Evolutionary conservation across 2,888 invertebrate genomes (phyloP).

Genomic region (Gasteruption jaculator): DNA sequence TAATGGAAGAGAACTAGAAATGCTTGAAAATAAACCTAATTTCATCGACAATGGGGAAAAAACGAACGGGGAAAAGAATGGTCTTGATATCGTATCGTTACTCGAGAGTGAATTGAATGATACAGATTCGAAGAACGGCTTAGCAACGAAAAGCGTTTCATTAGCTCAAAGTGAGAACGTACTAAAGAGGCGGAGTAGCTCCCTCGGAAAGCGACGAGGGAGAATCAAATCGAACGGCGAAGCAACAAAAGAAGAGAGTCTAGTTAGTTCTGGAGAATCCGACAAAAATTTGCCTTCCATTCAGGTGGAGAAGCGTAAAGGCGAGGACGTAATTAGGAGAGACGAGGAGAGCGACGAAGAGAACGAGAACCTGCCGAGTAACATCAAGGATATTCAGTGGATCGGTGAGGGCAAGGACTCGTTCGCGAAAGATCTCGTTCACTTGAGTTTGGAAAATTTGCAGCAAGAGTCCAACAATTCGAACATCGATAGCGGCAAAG

Average conservation of each 20-base stretch:
- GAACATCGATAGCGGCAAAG: constrained; percentile 47
- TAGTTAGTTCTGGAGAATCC: not conserved
- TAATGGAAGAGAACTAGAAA: constrained; percentile 11
- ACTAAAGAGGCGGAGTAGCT: constrained; percentile 1
- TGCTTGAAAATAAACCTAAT: not conserved
- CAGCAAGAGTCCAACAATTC: constrained; percentile 45
- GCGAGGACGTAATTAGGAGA: not conserved
- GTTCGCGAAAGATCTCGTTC: not conserved
- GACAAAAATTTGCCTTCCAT: not conserved
- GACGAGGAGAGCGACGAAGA: constrained; percentile 3
- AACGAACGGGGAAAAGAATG: constrained; percentile 7
- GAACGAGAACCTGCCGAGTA: not conserved
- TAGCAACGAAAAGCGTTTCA: not conserved
- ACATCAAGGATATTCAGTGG: not conserved
- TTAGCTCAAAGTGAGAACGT: not conserved
- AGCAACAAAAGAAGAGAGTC: too few relatives aligned
- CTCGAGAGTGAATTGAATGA: constrained; percentile 15
- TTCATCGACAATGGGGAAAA: constrained; percentile 13
- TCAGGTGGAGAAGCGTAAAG: not conserved
- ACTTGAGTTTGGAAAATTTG: constrained; percentile 33
- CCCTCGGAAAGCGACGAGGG: constrained; percentile 28
- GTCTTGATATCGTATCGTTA: constrained; percentile 1
- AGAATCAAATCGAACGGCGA: constrained; percentile 26
- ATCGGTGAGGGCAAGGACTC: not conserved
- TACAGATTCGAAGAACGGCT: constrained; percentile 7